Evolutionary conservation across 2,888 invertebrate species (phyloP).

Genomic region (Machimus atricapillus): DNA sequence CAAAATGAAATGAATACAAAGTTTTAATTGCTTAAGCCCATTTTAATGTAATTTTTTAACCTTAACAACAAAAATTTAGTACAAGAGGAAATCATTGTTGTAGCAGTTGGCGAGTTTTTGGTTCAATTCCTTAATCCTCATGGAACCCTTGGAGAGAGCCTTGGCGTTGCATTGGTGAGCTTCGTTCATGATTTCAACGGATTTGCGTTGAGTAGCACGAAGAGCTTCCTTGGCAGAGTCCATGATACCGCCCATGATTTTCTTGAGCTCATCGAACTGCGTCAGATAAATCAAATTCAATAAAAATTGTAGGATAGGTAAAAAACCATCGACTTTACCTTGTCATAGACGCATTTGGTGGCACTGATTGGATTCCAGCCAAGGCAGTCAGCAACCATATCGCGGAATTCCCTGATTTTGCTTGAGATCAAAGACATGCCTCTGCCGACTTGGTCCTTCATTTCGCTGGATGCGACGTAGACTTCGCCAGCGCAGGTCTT

Average conservation of each 20-base stretch:
- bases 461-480: background rate
- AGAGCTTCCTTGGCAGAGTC: background rate
- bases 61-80: background rate
- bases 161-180: constrained; percentile 12
- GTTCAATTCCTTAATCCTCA: background rate
- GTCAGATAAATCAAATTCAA: background rate
- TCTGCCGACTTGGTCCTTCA: background rate
- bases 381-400: background rate
- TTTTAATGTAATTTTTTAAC: background rate
- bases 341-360: constrained; percentile 14
- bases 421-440: background rate
- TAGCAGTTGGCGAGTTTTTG: background rate
- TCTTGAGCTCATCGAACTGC: constrained; percentile 9
- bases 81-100: background rate
- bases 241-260: background rate
- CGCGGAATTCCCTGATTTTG: background rate
- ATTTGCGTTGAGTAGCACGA: background rate
- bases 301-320: background rate
- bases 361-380: constrained; percentile 18
- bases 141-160: background rate
- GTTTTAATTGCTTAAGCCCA: background rate
- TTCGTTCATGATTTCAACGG: constrained; percentile 1
- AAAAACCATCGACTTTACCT: background rate
- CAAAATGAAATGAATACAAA: background rate
- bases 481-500: background rate